Evolutionary conservation across 2,888 invertebrate species (phyloP).

Genomic region (Galerucella nymphaeae): DNA sequence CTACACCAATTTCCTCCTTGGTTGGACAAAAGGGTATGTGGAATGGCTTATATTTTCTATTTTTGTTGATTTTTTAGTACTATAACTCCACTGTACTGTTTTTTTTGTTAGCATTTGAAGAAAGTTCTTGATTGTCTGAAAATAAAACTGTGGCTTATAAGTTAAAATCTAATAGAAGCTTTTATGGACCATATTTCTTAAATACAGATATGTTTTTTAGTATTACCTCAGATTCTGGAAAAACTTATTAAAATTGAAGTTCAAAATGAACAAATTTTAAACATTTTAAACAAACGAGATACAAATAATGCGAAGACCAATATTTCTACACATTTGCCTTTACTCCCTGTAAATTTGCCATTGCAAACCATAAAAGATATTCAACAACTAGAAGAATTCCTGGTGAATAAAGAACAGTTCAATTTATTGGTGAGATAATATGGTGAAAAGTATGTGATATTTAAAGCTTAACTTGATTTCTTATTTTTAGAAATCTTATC

Average conservation of each 20-base stretch:
- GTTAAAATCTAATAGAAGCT: not conserved
- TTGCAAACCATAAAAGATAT: too few species aligned
- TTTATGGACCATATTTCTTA: not conserved
- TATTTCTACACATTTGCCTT: not conserved
- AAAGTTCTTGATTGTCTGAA: not conserved
- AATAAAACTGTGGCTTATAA: not conserved
- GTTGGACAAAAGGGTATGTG: too few species aligned
- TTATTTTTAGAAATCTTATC: not conserved
- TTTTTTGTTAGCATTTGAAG: not conserved
- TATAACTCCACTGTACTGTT: not conserved
- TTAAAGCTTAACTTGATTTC: not conserved
- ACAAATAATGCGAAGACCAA: not conserved
- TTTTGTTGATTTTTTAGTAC: too few species aligned
- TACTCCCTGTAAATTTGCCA: not conserved
- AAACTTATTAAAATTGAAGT: not conserved
- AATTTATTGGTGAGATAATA: not conserved
- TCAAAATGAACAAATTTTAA: not conserved
- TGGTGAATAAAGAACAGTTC: too few species aligned
- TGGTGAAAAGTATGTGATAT: not conserved
- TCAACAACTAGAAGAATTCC: too few species aligned
- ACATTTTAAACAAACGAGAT: conserved; percentile 2
- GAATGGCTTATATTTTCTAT: too few species aligned
- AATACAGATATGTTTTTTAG: not conserved
- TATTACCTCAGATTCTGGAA: not conserved
- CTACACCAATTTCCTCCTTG: too few species aligned